Percentiles rank a stretch among this genome's conserved stretches.
Conservation (phyloP, 2,888 invertebrate species). For the Acleris cristana region DNA sequence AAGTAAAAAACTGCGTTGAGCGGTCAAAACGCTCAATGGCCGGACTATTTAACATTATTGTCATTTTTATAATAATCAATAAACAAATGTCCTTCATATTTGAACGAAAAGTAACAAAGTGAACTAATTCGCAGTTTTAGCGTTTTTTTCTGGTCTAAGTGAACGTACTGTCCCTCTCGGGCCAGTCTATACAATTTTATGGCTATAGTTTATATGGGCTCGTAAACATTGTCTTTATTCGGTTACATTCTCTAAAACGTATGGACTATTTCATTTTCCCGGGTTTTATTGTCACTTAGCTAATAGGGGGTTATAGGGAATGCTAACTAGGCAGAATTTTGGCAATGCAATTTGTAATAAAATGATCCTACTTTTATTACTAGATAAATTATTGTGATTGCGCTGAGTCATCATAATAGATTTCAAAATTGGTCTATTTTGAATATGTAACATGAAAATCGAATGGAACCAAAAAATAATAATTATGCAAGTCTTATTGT, state of each 20-base stretch:
- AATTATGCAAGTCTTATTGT: no score
- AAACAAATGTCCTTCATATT: no score
- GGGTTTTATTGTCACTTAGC: conserved; percentile 48
- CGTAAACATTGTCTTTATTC: conserved; percentile 51
- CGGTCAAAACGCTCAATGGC: no score
- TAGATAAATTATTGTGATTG: no score
- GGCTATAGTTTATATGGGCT: conserved; percentile 54
- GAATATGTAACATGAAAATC: no score
- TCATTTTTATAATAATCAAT: no score
- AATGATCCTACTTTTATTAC: neutral
- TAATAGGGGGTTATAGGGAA: conserved; percentile 47
- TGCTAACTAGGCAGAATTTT: conserved; percentile 19
- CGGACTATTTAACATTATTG: no score
- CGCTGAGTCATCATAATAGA: no score
- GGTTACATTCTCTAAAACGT: conserved; percentile 36
- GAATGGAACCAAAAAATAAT: no score
- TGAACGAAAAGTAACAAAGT: no score
- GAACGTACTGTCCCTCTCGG: conserved; percentile 21
- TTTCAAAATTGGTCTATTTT: no score
- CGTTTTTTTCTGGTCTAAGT: neutral
- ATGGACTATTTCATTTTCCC: conserved; percentile 39
- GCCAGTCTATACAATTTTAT: conserved; percentile 44
- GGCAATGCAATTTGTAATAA: conserved; percentile 8
- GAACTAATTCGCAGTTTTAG: neutral
- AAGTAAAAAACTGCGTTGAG: no score